Percentiles rank a stretch among this genome's conserved stretches.
phyloP scores from a whole-genome alignment of 2,113 vertebrate genomes.

The Chaetorhynchus papuensis region DNA sequence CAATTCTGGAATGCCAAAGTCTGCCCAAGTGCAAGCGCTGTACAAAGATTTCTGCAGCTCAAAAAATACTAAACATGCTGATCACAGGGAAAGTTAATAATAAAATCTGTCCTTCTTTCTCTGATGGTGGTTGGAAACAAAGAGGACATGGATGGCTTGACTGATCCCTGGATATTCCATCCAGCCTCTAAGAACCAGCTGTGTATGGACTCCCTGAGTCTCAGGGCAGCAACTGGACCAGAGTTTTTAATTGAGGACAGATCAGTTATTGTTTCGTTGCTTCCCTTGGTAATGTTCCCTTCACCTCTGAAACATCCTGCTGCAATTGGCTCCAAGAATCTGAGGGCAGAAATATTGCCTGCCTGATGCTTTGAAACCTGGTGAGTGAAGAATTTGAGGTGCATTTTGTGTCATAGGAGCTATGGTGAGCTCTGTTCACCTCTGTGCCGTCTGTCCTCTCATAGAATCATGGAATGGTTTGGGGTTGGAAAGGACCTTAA shows the following conservation, averaged over 20 bases:
- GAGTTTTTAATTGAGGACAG: neutral
- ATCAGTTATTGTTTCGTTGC: neutral
- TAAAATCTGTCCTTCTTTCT: neutral
- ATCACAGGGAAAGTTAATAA: neutral
- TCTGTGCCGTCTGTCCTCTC: accelerated
- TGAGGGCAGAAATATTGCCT: neutral
- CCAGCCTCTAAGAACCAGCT: neutral
- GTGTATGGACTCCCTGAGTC: neutral
- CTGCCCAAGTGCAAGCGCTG: neutral
- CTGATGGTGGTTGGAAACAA: neutral
- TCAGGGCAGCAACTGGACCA: neutral
- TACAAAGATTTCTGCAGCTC: neutral
- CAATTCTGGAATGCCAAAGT: neutral
- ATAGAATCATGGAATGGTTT: neutral
- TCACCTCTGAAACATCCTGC: neutral
- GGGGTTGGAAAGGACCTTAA: neutral
- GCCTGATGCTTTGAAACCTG: neutral
- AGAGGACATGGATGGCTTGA: neutral
- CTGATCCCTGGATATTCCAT: neutral
- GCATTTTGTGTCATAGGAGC: neutral
- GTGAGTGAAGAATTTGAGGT: neutral
- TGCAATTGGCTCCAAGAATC: neutral
- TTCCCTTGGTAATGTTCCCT: neutral
- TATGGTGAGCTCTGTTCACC: neutral
- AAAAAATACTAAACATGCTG: neutral